Percentiles rank a stretch among this genome's conserved stretches.
Conservation (phyloP, 2,888 invertebrate species). For the Mythimna impura region DNA sequence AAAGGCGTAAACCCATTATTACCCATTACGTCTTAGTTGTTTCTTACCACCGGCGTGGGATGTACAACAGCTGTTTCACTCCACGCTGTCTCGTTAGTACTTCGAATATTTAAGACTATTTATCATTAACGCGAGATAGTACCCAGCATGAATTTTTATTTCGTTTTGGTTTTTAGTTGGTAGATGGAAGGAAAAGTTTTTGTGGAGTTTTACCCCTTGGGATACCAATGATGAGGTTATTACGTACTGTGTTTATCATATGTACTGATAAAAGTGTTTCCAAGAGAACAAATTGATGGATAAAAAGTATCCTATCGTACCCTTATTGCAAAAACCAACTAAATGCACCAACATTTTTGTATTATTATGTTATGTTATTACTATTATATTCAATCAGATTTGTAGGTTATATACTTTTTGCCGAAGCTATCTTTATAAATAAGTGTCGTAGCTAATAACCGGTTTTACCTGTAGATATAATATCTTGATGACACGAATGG, state of each 20-base stretch:
- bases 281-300: too few relatives aligned
- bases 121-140: conserved; percentile 4
- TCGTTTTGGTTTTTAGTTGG: background rate
- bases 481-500: too few relatives aligned
- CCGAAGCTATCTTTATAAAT: too few relatives aligned
- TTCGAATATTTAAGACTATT: conserved; percentile 33
- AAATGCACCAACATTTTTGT: too few relatives aligned
- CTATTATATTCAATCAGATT: too few relatives aligned
- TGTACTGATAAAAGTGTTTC: background rate
- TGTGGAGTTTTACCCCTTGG: background rate
- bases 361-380: too few relatives aligned
- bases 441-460: too few relatives aligned
- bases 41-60: conserved; percentile 51
- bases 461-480: too few relatives aligned
- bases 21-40: conserved; percentile 49
- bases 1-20: conserved; percentile 45
- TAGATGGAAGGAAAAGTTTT: background rate
- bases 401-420: too few relatives aligned
- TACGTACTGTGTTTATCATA: background rate
- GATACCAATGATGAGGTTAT: background rate
- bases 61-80: conserved; percentile 45
- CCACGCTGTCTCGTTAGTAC: conserved; percentile 22
- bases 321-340: too few relatives aligned
- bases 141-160: background rate
- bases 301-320: too few relatives aligned